A percentile compares a stretch with the other conserved stretches of the same genome.
phyloP scores from a whole-genome alignment of 53 echinoderm and acorn worm genomes.

The Crossaster papposus region DNA sequence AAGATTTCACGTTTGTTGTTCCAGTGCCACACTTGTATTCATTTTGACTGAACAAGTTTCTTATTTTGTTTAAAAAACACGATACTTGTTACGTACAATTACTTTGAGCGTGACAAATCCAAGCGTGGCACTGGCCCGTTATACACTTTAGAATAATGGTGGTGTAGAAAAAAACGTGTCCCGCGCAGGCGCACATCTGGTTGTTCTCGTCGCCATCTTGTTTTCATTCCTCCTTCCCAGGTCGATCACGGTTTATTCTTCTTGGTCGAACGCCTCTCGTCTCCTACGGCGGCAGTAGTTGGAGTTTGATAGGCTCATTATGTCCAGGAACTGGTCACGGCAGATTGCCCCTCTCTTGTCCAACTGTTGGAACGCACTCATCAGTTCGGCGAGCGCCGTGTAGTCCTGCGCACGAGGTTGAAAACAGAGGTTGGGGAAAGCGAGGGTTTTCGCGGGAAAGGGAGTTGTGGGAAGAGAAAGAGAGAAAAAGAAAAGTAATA shows the following conservation, averaged over 20 bases:
- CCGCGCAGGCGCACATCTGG: background rate
- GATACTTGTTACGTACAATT: background rate
- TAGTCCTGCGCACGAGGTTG: slow-evolving; percentile 17
- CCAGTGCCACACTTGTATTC: background rate
- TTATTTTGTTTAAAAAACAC: no score
- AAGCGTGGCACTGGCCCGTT: background rate
- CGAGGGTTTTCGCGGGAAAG: no score
- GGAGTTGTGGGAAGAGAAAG: slow-evolving; percentile 4
- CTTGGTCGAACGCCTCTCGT: slow-evolving; percentile 1
- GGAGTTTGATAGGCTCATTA: slow-evolving; percentile 24
- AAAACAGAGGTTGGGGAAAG: no score
- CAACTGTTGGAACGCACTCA: background rate
- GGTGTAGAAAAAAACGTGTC: background rate
- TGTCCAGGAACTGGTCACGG: slow-evolving; percentile 37
- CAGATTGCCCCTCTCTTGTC: slow-evolving; percentile 48
- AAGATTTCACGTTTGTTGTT: background rate
- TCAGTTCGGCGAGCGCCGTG: background rate
- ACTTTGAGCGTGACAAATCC: background rate
- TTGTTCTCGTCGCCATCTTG: background rate
- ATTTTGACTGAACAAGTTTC: background rate
- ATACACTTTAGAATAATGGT: background rate
- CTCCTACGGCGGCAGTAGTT: slow-evolving; percentile 49
- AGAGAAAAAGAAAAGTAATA: background rate
- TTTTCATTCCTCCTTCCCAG: slow-evolving; percentile 29
- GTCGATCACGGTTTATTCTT: background rate